Conservation (phyloP, 2,113 vertebrate species). For the Neoarius graeffei region DNA sequence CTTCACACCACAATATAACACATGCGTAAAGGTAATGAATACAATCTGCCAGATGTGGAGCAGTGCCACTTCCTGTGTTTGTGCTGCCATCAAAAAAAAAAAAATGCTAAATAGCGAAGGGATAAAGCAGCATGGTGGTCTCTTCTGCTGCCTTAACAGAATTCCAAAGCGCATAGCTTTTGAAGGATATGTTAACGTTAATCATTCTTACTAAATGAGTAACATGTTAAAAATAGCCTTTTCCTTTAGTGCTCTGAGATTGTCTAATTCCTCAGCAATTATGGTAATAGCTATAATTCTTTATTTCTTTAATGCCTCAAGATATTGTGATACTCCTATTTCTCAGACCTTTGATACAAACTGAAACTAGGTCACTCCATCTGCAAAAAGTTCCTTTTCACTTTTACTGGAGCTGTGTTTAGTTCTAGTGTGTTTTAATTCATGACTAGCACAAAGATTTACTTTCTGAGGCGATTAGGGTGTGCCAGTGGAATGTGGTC, state of each 20-base stretch:
- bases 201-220: not conserved
- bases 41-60: constrained; percentile 20
- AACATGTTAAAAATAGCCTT: constrained; percentile 4
- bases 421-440: not conserved
- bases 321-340: not conserved
- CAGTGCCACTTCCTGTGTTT: constrained; percentile 26
- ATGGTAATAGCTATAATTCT: not conserved
- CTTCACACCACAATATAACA: not conserved
- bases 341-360: not conserved
- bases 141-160: not conserved
- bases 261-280: not conserved
- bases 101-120: not conserved
- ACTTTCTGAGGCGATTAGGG: not conserved
- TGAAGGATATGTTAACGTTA: not conserved
- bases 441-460: not conserved
- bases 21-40: constrained; percentile 24
- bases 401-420: not conserved
- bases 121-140: not conserved
- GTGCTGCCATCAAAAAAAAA: constrained; percentile 3
- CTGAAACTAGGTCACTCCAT: not conserved
- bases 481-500: constrained; percentile 16
- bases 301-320: not conserved
- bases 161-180: not conserved
- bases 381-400: not conserved
- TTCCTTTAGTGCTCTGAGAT: not conserved